Conservation (phyloP, 2,888 invertebrate genomes). For the Quadriops clusia region DNA sequence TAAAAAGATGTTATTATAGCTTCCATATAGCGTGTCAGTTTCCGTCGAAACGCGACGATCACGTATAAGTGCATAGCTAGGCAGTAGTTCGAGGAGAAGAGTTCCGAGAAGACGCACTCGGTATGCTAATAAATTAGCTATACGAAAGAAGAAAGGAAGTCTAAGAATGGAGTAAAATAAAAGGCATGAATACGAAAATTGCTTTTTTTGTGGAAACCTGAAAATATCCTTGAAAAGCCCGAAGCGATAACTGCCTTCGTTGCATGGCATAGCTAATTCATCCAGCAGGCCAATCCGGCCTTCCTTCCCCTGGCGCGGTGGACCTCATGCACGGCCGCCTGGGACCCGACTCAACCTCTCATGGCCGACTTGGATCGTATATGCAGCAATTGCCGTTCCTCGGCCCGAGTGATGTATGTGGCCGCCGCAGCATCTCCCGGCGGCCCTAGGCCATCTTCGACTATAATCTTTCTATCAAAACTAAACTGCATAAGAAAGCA, state of each 20-base stretch:
- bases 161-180: too few species aligned
- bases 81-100: too few species aligned
- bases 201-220: constrained; percentile 6
- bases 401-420: constrained; percentile 7
- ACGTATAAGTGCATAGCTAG: too few species aligned
- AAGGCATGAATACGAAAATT: constrained; percentile 3
- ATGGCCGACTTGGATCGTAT: constrained; percentile 3
- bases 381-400: constrained; percentile 7
- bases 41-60: too few species aligned
- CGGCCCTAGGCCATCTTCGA: constrained; percentile 11
- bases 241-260: constrained; percentile 6
- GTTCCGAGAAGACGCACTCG: too few species aligned
- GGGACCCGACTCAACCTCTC: background rate
- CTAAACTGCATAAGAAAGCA: constrained; percentile 15
- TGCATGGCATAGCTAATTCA: constrained; percentile 8
- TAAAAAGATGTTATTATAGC: too few species aligned
- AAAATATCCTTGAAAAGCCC: constrained; percentile 8
- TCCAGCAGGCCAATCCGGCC: background rate
- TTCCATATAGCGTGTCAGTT: too few species aligned
- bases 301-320: too few species aligned
- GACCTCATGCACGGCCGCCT: background rate
- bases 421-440: constrained; percentile 7
- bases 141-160: too few species aligned
- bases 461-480: constrained; percentile 20
- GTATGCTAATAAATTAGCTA: too few species aligned